Evolutionary conservation across 2,888 invertebrate species (phyloP).

Genomic region (Sphaeridia pumilis): DNA sequence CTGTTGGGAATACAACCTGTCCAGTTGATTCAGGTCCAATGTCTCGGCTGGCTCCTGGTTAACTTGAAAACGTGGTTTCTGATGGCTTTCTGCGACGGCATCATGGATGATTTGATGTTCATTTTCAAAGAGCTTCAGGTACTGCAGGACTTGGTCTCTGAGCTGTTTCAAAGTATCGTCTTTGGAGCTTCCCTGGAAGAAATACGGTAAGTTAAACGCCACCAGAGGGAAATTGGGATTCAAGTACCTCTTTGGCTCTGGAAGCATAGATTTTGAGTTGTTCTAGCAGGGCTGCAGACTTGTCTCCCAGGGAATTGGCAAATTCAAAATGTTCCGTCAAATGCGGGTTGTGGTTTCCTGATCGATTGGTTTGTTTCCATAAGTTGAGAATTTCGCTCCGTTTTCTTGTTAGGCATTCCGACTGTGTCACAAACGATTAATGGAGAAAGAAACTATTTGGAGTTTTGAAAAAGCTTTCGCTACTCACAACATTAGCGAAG

Average conservation of each 20-base stretch:
- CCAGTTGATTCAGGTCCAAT: constrained; percentile 3
- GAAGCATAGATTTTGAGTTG: constrained; percentile 1
- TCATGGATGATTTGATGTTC: constrained; percentile 15
- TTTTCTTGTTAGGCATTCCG: constrained; percentile 25
- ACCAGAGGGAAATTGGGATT: background rate
- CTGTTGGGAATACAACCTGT: constrained; percentile 11
- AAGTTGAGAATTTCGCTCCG: constrained; percentile 27
- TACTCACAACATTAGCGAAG: constrained; percentile 30
- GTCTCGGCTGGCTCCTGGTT: no score
- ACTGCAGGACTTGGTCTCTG: constrained; percentile 18
- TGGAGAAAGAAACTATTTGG: background rate
- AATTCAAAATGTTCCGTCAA: constrained; percentile 24
- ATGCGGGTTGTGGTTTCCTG: constrained; percentile 12
- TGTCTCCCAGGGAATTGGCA: constrained; percentile 23
- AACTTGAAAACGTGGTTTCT: background rate
- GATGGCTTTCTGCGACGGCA: background rate
- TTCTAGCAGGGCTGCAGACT: constrained; percentile 19
- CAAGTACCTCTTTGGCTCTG: background rate
- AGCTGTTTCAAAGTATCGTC: constrained; percentile 20
- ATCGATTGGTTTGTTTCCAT: constrained; percentile 25
- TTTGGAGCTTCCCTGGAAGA: constrained; percentile 4
- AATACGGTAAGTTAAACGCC: background rate
- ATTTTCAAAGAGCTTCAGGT: constrained; percentile 26
- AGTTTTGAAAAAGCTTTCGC: background rate
- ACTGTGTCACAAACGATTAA: constrained; percentile 13